Evolutionary conservation across 2,888 invertebrate species (phyloP), one percentile per base, ranked within the genome.

Genomic region (Liopterus haemorrhoidalis): DNA sequence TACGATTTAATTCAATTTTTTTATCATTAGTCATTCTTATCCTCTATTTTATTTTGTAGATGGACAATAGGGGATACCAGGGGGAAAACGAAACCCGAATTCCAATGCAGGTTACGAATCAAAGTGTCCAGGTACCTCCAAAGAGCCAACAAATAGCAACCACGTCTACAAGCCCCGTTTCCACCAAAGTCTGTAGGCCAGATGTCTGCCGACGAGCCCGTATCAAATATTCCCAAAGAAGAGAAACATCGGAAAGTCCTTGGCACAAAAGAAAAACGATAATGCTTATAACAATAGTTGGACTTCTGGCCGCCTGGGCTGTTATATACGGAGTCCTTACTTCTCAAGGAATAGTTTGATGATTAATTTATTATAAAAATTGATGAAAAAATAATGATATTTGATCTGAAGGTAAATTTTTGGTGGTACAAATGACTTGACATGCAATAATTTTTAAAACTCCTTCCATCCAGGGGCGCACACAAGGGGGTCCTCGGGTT

Each of bases 251-350:
- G 9, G 71, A 70, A 48, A 71, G 69, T 48, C 74, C 75, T 1
- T 75, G 74, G 74, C 70, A 74, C 49, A 58, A 56, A 14, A 65
- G 68, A 21, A 75, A 75, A 54, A 71, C 72, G 1, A 61, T 70
- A 48, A 70, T 72, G 53, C 64, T 74, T 41, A 52, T 72, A 22
- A 63, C 64, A 9, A 65, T 67, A 12, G 65, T 75, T 50, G 61
- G 65, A 35, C 63, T 70, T 1, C 61, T 75, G 8, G 51, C 70
- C 30, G 38, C 73, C 4, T 75, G 75, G 75, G 62, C 72, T 22
- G 59, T 74, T 41, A 59, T 70, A 41, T 68, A 64, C 50, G 57
- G n/a, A n/a, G n/a, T n/a, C n/a, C n/a, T n/a, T n/a, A n/a, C n/a
- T n/a, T n/a, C n/a, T n/a, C n/a, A n/a, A n/a, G n/a, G n/a, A n/a